Evolutionary conservation across 1,140 invertebrate species (phyloP), one percentile per base, ranked within the genome.

Genomic region (Orussus abietinus): DNA sequence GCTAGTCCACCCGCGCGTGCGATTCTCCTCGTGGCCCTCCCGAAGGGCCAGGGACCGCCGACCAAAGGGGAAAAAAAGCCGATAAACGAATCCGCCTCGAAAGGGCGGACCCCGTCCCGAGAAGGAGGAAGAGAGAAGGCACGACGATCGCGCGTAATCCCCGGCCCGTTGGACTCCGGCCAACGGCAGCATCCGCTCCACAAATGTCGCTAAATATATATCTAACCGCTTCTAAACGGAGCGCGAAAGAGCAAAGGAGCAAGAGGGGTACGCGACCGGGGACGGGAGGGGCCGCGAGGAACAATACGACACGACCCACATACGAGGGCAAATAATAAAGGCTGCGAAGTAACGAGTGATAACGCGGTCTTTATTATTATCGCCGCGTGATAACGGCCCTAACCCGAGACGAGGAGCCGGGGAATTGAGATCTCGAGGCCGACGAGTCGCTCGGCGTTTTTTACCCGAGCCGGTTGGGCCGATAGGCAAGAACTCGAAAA

Each of bases 201-300:
- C 62, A 62, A 65, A 65, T 65, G 59, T 58, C 55, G 55, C 60
- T 63, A 62, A 65, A 65, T 63, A 63, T 65, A 65, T 55, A 59
- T 46, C 14, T 26, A 36, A 57, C 49, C 48, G 52, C 36, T 48
- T 49, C 51, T 53, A 50, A 61, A 59, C 55, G 41, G 10, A 13
- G 10, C 17, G 29, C 21, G 15, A 18, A 40, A 20, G 14, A 17
- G 19, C 3, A 9, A 31, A 31, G 30, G 18, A 31, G 11, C 13
- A 31, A 31, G 9, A 31, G 18, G 18, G 11, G n/a, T n/a, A n/a
- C n/a, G n/a, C n/a, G n/a, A n/a, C n/a, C n/a, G n/a, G n/a, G n/a
- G n/a, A n/a, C n/a, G 14, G 33, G n/a, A 20, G 14, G 29, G 2
- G 21, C 22, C 17, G 38, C 13, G 25, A 25, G 29, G 19, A 47